Base-by-base conservation (phyloP, 2,888 invertebrate genomes). In the Cepaea hortensis region DNA sequence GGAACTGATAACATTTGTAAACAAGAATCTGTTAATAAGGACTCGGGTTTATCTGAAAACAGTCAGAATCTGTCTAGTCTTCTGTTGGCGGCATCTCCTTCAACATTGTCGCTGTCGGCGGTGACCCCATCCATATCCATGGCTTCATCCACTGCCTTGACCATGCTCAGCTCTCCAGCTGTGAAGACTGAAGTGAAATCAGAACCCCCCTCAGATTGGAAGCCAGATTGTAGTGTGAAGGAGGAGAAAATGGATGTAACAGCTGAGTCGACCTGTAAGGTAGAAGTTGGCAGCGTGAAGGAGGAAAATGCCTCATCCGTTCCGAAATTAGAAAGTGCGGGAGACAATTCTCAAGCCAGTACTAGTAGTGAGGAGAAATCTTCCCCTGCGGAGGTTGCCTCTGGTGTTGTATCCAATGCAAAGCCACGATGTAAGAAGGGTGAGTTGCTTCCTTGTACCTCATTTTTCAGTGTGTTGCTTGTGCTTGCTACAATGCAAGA, bases 161-260 rank as follows among this genome's bases (percentile, higher is more conserved):
- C 91, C 79, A 87, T 90, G 91, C 86, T 93, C 91, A 82, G 94
- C 93, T 85, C 94, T 92, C 91, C 95, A 90, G 92, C 94, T 87
- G 86, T 90, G 73, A 89, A 91, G 13, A 90, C 89, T n/a, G 87
- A 88, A 81, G 89, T 91, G 84, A 86, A 87, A 80, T 80, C 84
- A 23, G 87, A 87, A 18, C 77, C 88, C 18, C 50, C 81, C 5
- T 13, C 86, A 15, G 82, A 75, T 61, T 65, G 75, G 35, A 88
- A 88, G 77, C 81, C 61, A 70, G 87, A 87, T 35, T 46, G 62
- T 77, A 91, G 91, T 65, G 89, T 91, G 70, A 92, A 93, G 88
- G 87, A 88, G 13, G 91, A 91, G 65, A 89, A 90, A 84, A 89
- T 89, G 55, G 92, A 92, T 80, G 87, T 91, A 50, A 90, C 90